These are phyloP conservation scores for Cyanoramphus novaezelandiae DNA, from an alignment of 2,113 vertebrate species.

Conservation along the genomic window DNA sequence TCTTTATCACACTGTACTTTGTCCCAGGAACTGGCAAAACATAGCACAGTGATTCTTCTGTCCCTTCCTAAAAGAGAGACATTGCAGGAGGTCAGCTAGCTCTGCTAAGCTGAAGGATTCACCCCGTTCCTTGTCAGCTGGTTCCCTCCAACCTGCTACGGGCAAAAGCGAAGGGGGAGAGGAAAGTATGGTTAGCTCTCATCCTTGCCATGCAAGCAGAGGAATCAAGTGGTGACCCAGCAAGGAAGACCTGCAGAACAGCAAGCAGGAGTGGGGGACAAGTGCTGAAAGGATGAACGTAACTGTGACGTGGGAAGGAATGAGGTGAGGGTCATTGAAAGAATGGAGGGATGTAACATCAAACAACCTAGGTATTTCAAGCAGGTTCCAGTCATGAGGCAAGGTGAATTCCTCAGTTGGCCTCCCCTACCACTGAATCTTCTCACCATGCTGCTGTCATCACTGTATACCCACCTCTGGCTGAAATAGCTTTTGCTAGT, in stretches of 20 bases:
- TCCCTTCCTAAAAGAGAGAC: not conserved
- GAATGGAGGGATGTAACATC: not conserved
- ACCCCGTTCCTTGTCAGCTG: not conserved
- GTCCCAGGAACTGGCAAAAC: not conserved
- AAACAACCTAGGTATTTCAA: not conserved
- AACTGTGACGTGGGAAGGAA: not conserved
- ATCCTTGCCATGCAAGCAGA: not conserved
- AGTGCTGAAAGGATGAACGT: not conserved
- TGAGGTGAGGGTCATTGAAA: not conserved
- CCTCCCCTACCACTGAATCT: not conserved
- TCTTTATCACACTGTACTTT: not conserved
- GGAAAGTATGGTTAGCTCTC: not conserved
- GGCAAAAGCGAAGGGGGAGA: not conserved
- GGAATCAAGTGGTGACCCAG: not conserved
- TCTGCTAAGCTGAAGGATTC: not conserved
- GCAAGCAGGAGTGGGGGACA: accelerated
- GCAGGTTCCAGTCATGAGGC: not conserved
- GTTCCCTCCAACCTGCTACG: not conserved
- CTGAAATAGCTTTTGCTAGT: not conserved
- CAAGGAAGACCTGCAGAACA: not conserved
- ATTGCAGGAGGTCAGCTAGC: not conserved
- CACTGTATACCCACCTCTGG: not conserved
- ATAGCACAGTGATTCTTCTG: not conserved
- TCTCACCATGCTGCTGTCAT: not conserved
- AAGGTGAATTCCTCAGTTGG: not conserved